Percentiles rank a stretch among this genome's conserved stretches.
These are phyloP conservation scores for Montipora capricornis DNA, from an alignment of 64 coral and sea anemone genomes.

Conservation along the genomic window DNA sequence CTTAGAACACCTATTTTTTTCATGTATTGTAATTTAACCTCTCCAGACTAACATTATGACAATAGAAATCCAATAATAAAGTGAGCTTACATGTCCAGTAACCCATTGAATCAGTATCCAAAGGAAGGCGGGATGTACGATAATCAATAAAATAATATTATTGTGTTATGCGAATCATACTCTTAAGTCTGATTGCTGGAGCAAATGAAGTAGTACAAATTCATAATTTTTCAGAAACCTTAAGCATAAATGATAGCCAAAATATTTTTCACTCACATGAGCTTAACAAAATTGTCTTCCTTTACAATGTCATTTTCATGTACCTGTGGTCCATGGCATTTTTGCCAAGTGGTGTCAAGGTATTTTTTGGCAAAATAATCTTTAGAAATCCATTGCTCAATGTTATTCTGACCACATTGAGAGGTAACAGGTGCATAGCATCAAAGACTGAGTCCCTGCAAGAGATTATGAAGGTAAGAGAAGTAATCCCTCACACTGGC, in stretches of 20 bases:
- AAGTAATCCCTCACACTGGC: too few relatives aligned
- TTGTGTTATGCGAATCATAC: neutral
- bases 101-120: constrained; percentile 6
- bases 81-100: constrained; percentile 44
- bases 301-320: too few relatives aligned
- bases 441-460: too few relatives aligned
- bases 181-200: neutral
- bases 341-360: neutral
- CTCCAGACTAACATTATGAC: neutral
- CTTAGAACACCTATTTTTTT: too few relatives aligned
- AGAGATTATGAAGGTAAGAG: too few relatives aligned
- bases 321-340: too few relatives aligned
- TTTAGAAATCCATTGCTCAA: constrained; percentile 2
- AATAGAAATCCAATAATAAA: neutral
- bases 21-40: neutral
- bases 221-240: neutral
- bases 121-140: constrained; percentile 40
- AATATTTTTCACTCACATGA: too few relatives aligned
- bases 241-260: neutral
- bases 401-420: neutral
- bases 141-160: constrained; percentile 43
- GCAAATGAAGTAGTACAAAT: neutral
- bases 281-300: too few relatives aligned
- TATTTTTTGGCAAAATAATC: neutral
- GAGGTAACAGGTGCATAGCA: too few relatives aligned